These are phyloP conservation scores for Sthenelais limicola DNA, from an alignment of 2,888 invertebrate genomes.

Conservation along the genomic window DNA sequence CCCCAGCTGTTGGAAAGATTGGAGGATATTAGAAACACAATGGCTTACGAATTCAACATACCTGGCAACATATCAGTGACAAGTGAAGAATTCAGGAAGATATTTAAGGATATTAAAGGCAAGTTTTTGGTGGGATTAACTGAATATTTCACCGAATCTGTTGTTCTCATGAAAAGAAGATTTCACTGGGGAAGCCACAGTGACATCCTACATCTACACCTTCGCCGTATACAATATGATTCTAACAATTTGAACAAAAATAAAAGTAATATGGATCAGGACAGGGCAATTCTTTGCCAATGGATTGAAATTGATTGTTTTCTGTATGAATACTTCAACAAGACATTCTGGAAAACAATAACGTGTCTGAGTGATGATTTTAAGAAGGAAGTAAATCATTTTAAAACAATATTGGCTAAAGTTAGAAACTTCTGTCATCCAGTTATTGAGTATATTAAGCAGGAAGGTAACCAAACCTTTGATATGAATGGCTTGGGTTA, in stretches of 20 bases:
- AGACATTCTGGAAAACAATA: conserved; percentile 5
- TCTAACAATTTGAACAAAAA: too few relatives aligned
- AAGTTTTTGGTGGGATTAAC: conserved; percentile 9
- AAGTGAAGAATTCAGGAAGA: too few relatives aligned
- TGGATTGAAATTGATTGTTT: background rate
- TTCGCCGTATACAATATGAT: too few relatives aligned
- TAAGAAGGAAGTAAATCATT: background rate
- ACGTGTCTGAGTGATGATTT: background rate
- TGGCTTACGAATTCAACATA: too few relatives aligned
- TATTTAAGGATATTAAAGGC: too few relatives aligned
- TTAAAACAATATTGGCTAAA: background rate
- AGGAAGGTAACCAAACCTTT: too few relatives aligned
- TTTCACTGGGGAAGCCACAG: background rate
- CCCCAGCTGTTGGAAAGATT: too few relatives aligned
- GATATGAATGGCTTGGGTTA: too few relatives aligned
- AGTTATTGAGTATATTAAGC: too few relatives aligned
- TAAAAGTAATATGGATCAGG: background rate
- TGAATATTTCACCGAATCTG: background rate
- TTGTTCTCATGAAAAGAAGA: background rate
- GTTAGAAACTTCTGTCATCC: background rate
- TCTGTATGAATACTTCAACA: conserved; percentile 14
- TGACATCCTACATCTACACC: background rate
- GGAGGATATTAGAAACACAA: too few relatives aligned
- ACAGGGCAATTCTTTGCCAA: background rate
- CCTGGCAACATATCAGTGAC: too few relatives aligned